Percentiles rank a stretch among this genome's conserved stretches.
Evolutionary conservation across 2,888 invertebrate species (phyloP).

Genomic region (Brassicogethes aeneus): DNA sequence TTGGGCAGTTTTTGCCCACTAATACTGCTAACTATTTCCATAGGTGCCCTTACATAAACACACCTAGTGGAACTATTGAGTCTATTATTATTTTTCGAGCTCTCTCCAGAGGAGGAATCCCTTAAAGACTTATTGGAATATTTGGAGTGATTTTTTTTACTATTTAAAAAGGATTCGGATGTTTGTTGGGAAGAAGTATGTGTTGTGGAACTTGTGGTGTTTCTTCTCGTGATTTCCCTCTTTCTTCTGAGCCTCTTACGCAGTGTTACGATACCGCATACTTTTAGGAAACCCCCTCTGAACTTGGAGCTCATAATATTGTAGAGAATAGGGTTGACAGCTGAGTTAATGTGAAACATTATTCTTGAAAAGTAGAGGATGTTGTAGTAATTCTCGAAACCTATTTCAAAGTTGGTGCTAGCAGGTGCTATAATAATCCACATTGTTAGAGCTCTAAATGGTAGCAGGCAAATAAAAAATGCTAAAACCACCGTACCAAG

Average conservation of each 20-base stretch:
- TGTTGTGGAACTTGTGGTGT: slow-evolving; percentile 49
- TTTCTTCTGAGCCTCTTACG: slow-evolving; percentile 37
- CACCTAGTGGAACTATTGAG: slow-evolving; percentile 22
- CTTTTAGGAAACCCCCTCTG: slow-evolving; percentile 66
- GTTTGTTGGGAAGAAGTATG: slow-evolving; percentile 54
- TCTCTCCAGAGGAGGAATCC: slow-evolving; percentile 21
- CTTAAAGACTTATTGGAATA: slow-evolving; percentile 29
- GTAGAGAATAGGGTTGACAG: slow-evolving; percentile 85
- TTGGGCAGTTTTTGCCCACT: slow-evolving; percentile 26
- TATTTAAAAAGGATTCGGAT: slow-evolving; percentile 55
- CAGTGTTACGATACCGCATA: slow-evolving; percentile 44
- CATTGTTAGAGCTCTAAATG: slow-evolving; percentile 78
- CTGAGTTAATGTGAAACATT: slow-evolving; percentile 84
- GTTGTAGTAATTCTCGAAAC: slow-evolving; percentile 74
- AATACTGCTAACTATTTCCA: slow-evolving; percentile 24
- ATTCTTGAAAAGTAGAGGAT: slow-evolving; percentile 78
- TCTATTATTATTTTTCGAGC: slow-evolving; percentile 7
- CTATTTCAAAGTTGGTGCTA: slow-evolving; percentile 52
- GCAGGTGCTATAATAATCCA: slow-evolving; percentile 77
- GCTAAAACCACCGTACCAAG: slow-evolving; percentile 80
- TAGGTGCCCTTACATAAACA: slow-evolving; percentile 31
- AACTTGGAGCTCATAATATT: slow-evolving; percentile 90
- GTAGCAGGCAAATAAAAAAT: slow-evolving; percentile 84
- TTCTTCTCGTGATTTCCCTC: slow-evolving; percentile 51
- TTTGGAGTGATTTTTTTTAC: slow-evolving; percentile 40